Evolutionary conservation across 2,888 invertebrate genomes (phyloP), one percentile per base, ranked within the genome.

Genomic region (Boloria selene): DNA sequence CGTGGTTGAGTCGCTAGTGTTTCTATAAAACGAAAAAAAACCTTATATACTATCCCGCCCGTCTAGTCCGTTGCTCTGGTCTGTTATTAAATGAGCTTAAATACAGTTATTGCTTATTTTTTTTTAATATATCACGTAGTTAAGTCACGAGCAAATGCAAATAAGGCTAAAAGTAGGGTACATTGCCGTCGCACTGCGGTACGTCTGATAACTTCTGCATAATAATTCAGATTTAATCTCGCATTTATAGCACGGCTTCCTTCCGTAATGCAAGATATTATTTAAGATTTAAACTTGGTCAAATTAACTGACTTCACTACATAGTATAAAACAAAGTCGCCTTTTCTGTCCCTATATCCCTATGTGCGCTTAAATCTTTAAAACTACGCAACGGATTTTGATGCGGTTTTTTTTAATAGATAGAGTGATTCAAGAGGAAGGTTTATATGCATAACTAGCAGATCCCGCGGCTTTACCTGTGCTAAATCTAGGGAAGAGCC

Each of bases 191-290:
- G 69, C 69, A 69, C 45, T 69, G 69, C 67, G 67, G 69, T 55
- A 31, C 53, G 3, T 17, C 58, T 50, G 65, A 65, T 68, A 65
- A 65, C 60, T 60, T 50, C 42, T 47, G 54, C 53, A 56, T 61
- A 63, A 67, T 67, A 67, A 64, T 66, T 69, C 66, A 67, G 60
- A 61, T 64, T 61, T 64, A 67, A 69, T 67, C 64, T 52, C 47
- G 47, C 54, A n/a, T 50, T 47, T 38, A 47, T 59, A 58, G 52
- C 47, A 56, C 31, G 45, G n/a, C 58, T 31, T n/a, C 22, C 22
- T 51, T 56, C 50, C 50, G 64, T 31, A 31, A 31, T 52, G 17
- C 44, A 45, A 26, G 44, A 45, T 38, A 52, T 59, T 51, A 31
- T 54, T 54, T 47, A 54, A 47, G 10, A 26, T 22, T 17, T 45